Conservation (phyloP, 2,113 vertebrate genomes). For the Donacobius atricapilla region DNA sequence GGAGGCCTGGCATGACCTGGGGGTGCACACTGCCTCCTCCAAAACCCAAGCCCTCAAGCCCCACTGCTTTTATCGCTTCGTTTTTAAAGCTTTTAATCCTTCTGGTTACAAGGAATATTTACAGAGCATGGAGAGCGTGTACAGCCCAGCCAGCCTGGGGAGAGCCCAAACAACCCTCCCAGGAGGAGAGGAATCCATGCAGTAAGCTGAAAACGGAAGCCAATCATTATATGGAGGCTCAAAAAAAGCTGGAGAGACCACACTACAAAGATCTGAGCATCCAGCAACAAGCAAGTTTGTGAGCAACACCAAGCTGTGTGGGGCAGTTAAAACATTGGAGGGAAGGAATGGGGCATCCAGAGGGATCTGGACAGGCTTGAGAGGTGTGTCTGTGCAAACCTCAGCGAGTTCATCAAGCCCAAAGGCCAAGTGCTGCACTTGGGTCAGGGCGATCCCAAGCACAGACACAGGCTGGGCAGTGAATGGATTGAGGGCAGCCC, state of each 20-base stretch:
- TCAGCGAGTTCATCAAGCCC: neutral
- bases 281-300: neutral
- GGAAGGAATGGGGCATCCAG: neutral
- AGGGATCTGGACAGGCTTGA: neutral
- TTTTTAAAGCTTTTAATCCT: neutral
- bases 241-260: neutral
- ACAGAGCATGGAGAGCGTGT: fast-evolving
- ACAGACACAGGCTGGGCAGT: neutral
- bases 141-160: neutral
- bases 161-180: neutral
- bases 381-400: neutral
- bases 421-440: neutral
- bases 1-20: neutral
- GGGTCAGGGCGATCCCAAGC: neutral
- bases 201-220: neutral
- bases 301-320: neutral
- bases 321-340: neutral
- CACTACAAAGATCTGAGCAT: neutral
- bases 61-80: neutral
- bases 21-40: neutral
- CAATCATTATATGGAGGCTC: neutral
- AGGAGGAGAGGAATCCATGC: neutral
- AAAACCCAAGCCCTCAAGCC: neutral
- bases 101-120: neutral
- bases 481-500: neutral